Evolutionary conservation across 2,797 vertebrate genomes (phyloP).

Genomic region (Microcaecilia unicolor): DNA sequence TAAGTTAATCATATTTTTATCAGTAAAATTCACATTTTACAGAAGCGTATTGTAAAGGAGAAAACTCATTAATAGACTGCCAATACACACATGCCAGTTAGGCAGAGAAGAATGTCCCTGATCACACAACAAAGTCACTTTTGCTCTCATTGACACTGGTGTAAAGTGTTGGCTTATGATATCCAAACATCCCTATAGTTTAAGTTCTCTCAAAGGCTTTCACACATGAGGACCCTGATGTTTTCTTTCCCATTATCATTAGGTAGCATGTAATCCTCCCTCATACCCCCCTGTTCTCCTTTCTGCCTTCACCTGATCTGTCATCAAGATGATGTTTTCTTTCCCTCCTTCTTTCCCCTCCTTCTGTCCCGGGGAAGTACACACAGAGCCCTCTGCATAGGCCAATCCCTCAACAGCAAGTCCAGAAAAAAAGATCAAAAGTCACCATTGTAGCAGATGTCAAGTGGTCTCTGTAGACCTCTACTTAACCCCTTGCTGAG

Average conservation of each 20-base stretch:
- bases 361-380: slow-evolving; percentile 19
- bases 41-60: too few relatives aligned
- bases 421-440: slow-evolving; percentile 59
- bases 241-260: slow-evolving; percentile 50
- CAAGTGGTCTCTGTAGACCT: slow-evolving; percentile 62
- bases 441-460: slow-evolving; percentile 60
- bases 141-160: not conserved
- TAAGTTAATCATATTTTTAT: too few relatives aligned
- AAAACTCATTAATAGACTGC: too few relatives aligned
- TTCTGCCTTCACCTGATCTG: slow-evolving; percentile 54
- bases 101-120: not conserved
- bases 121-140: not conserved
- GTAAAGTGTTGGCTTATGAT: slow-evolving; percentile 12
- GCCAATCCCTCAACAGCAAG: slow-evolving; percentile 35
- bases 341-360: slow-evolving; percentile 10
- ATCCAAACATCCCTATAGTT: not conserved
- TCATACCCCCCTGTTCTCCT: slow-evolving; percentile 20
- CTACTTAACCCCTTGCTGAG: slow-evolving; percentile 59
- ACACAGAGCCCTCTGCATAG: slow-evolving; percentile 34
- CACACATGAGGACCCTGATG: slow-evolving; percentile 26
- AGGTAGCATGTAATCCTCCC: slow-evolving; percentile 46
- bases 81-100: accelerated
- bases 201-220: slow-evolving; percentile 34
- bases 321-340: slow-evolving; percentile 54
- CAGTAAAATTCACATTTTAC: too few relatives aligned